Conservation (phyloP, 1,140 invertebrate species). For the Drosophila ananassae region DNA sequence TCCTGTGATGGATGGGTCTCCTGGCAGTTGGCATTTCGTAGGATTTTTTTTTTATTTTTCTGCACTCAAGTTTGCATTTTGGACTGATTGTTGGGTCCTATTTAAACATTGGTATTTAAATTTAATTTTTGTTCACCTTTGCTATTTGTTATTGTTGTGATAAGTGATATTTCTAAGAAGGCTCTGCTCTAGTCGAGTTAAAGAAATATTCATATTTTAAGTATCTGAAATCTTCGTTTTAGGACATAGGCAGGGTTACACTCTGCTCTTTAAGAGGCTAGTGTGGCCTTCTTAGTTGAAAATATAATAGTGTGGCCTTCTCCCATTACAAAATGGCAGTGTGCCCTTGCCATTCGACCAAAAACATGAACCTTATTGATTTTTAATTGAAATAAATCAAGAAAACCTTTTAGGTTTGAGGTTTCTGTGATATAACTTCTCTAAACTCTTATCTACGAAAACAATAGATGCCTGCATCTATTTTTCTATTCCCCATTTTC, state of each 20-base stretch:
- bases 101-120: conserved; percentile 19
- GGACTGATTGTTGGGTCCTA: conserved; percentile 7
- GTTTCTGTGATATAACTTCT: no score
- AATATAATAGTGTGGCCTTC: no score
- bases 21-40: conserved; percentile 32
- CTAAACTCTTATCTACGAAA: background rate
- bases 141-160: background rate
- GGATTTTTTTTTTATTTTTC: conserved; percentile 34
- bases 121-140: background rate
- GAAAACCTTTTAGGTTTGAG: no score
- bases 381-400: no score
- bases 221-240: no score
- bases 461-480: background rate
- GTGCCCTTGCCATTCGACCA: no score
- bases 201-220: no score
- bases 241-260: no score
- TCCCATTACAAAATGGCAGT: no score
- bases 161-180: background rate
- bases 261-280: no score
- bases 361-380: no score
- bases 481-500: background rate
- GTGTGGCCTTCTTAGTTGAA: no score
- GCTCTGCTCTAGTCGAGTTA: background rate
- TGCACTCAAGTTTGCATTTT: conserved; percentile 15
- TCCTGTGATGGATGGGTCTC: conserved; percentile 45